Percentiles rank a stretch among this genome's conserved stretches.
Evolutionary conservation across 2,113 vertebrate species (phyloP).

Genomic region (Tautogolabrus adspersus): DNA sequence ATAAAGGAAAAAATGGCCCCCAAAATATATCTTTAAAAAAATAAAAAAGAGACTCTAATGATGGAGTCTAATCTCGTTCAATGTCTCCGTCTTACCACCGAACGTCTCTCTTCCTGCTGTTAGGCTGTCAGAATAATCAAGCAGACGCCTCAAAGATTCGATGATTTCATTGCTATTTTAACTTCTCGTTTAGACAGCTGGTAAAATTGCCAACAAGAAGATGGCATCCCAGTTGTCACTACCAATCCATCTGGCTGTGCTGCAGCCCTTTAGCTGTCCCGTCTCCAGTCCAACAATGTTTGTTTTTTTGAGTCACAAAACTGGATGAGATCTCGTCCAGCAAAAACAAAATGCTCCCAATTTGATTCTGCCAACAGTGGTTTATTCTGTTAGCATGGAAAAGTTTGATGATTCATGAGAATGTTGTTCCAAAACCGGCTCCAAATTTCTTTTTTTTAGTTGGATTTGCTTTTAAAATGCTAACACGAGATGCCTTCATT

Average conservation of each 20-base stretch:
- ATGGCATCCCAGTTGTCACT: constrained; percentile 23
- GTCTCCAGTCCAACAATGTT: background rate
- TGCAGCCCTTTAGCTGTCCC: background rate
- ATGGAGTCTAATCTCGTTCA: background rate
- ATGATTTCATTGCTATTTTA: constrained; percentile 41
- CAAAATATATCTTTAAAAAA: no score
- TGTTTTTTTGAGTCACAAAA: background rate
- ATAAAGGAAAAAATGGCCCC: no score
- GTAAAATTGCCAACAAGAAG: constrained; percentile 21
- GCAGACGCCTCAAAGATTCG: constrained; percentile 10
- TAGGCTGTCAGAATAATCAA: constrained; percentile 11
- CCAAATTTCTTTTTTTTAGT: background rate
- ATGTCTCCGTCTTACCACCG: background rate
- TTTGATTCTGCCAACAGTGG: background rate
- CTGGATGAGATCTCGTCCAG: background rate
- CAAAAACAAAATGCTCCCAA: background rate
- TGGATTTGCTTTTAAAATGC: background rate
- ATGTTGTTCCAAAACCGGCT: background rate
- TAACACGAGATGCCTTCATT: background rate
- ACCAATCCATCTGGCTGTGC: constrained; percentile 2
- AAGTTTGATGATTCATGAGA: background rate
- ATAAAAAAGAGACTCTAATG: constrained; percentile 3
- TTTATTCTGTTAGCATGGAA: background rate
- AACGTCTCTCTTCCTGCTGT: background rate
- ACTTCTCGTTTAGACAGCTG: constrained; percentile 34